These are phyloP conservation scores for Sus scrofa DNA, from an alignment of 2,113 vertebrate genomes.

Conservation along the genomic window T2T-Sscrofa CM000817.6:98143501-98144000, in stretches of 20 bases:
- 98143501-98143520: neutral
- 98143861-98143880: neutral
- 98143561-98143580: neutral
- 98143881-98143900: neutral
- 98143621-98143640: neutral
- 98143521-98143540: neutral
- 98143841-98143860: neutral
- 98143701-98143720: neutral
- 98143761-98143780: neutral
- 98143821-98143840: neutral
- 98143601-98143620: neutral
- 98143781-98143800: neutral
- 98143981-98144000: neutral
- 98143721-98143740: neutral
- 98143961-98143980: neutral
- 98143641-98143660: neutral
- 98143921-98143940: neutral
- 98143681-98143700: neutral
- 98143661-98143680: neutral
- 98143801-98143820: constrained; percentile 5
- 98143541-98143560: neutral
- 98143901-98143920: neutral
- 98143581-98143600: neutral
- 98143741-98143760: neutral
- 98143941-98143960: neutral